A percentile compares a stretch with the other conserved stretches of the same genome.
These are phyloP conservation scores for Nyctibius bracteatus DNA, from an alignment of 2,113 vertebrate genomes.

Conservation along the genomic window DNA sequence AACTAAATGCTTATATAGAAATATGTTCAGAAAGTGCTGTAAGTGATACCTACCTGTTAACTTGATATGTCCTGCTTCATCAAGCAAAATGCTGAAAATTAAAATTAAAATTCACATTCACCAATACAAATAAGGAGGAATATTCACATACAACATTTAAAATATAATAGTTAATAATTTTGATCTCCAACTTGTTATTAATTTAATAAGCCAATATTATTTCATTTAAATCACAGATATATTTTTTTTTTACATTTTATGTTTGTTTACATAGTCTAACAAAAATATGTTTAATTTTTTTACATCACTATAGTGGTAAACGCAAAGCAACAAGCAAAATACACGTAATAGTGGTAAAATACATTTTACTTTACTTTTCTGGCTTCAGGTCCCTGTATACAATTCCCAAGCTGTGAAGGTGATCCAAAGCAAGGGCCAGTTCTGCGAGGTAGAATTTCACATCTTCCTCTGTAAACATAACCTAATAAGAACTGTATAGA, in stretches of 20 bases:
- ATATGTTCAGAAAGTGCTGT: neutral
- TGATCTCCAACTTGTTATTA: neutral
- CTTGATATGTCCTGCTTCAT: conserved; percentile 99
- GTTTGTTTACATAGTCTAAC: neutral
- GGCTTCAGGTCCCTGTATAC: conserved; percentile 99
- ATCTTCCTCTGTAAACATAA: conserved; percentile 99
- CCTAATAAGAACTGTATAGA: conserved; percentile 97
- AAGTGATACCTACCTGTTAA: conserved; percentile 88
- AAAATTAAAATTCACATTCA: conserved; percentile 89
- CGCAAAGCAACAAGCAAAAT: conserved; percentile 34
- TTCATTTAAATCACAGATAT: neutral
- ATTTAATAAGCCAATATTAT: neutral
- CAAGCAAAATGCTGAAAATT: conserved; percentile 99
- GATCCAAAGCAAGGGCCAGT: conserved; percentile 97
- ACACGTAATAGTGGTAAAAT: conserved; percentile 59
- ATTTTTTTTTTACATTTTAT: neutral
- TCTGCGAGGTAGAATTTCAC: conserved; percentile 99
- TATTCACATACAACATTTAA: conserved; percentile 48
- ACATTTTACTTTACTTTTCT: conserved; percentile 92
- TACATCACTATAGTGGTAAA: neutral
- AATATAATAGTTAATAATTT: neutral
- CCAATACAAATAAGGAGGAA: conserved; percentile 73
- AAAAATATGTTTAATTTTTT: neutral
- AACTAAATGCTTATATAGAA: neutral
- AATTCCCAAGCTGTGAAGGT: conserved; percentile 97